Evolutionary conservation across 2,113 vertebrate genomes (phyloP).

Genomic region (Heterotilapia buettikoferi): DNA sequence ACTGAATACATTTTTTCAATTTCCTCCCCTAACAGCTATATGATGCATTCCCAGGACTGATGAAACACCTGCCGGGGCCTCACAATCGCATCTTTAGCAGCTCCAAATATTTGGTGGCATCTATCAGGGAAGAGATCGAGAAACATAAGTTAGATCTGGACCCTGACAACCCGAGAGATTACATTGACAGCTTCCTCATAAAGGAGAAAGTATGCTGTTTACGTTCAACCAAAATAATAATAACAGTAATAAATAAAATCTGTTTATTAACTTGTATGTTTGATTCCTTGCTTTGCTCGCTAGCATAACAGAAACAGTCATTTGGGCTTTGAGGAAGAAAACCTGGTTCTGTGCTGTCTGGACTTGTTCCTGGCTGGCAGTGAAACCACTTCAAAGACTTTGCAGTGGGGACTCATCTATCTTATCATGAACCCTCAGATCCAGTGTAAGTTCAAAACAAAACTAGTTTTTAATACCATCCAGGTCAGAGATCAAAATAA

Average conservation of each 20-base stretch:
- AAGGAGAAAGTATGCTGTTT: constrained; percentile 69
- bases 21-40: constrained; percentile 68
- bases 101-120: constrained; percentile 40
- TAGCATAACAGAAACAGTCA: constrained; percentile 7
- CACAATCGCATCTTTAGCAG: constrained; percentile 71
- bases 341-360: constrained; percentile 78
- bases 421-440: constrained; percentile 79
- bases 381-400: constrained; percentile 83
- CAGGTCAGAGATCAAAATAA: not conserved
- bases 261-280: not conserved
- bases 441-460: constrained; percentile 71
- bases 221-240: not conserved
- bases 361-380: constrained; percentile 90
- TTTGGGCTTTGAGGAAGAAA: constrained; percentile 71
- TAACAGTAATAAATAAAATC: not conserved
- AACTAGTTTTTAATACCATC: not conserved
- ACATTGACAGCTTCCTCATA: constrained; percentile 79
- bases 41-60: constrained; percentile 69
- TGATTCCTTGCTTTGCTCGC: not conserved
- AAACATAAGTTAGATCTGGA: constrained; percentile 77
- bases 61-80: constrained; percentile 75
- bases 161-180: constrained; percentile 69
- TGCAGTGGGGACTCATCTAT: constrained; percentile 86
- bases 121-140: constrained; percentile 52
- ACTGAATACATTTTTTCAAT: not conserved